These are phyloP conservation scores for Campoplex capitator DNA, from an alignment of 2,888 invertebrate species.

Conservation along the genomic window DNA sequence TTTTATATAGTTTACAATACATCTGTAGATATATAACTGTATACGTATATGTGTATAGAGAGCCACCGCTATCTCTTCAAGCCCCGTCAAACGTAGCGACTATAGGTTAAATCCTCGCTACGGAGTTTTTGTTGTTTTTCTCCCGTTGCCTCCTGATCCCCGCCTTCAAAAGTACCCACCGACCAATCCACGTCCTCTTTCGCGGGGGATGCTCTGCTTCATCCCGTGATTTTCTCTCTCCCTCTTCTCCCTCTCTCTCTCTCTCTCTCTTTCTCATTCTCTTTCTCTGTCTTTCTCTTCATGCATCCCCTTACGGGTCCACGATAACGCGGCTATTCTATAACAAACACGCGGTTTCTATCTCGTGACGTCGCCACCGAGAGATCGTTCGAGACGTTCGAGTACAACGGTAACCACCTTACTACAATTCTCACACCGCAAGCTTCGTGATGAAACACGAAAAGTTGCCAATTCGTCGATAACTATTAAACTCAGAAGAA, in stretches of 20 bases:
- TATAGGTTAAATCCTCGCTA: slow-evolving; percentile 84
- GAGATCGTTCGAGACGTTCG: slow-evolving; percentile 39
- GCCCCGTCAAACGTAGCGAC: slow-evolving; percentile 83
- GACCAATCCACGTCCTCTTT: slow-evolving; percentile 81
- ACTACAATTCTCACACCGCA: background rate
- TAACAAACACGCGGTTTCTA: slow-evolving; percentile 39
- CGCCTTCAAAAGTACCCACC: slow-evolving; percentile 83
- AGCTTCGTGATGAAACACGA: background rate
- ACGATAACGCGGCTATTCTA: slow-evolving; percentile 41
- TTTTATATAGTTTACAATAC: slow-evolving; percentile 39
- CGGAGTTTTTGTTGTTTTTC: slow-evolving; percentile 83
- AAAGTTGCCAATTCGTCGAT: background rate
- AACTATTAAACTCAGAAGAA: background rate
- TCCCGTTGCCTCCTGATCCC: slow-evolving; percentile 84
- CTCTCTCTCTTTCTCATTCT: background rate
- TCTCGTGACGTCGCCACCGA: slow-evolving; percentile 38
- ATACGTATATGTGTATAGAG: background rate
- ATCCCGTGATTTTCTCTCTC: slow-evolving; percentile 22
- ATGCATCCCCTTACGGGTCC: slow-evolving; percentile 7
- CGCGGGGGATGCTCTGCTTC: slow-evolving; percentile 47
- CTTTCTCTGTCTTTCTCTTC: slow-evolving; percentile 18
- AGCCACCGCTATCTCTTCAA: slow-evolving; percentile 7
- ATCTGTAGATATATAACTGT: background rate
- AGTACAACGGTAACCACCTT: background rate
- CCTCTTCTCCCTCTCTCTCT: background rate